Evolutionary conservation across 2,888 invertebrate genomes (phyloP), one percentile per base, ranked within the genome.

Genomic region (Pristionchus entomophagus): DNA sequence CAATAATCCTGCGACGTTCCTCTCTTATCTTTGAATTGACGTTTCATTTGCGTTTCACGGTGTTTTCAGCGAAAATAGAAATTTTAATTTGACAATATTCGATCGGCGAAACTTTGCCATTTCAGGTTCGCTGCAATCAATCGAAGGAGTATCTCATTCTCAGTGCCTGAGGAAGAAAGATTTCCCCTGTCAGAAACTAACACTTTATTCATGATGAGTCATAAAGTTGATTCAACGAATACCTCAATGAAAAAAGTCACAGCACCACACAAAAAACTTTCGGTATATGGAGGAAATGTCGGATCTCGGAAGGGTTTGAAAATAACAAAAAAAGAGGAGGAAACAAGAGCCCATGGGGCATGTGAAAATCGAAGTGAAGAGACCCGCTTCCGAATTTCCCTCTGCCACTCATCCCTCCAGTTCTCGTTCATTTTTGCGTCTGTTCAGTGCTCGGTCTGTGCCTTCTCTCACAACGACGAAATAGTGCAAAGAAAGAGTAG

Each of bases 61-160:
- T 26, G 12, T 59, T 59, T n/a, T 29, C 12, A 8, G 22, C 22
- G 2, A 22, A 29, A 69, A 35, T 17, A n/a, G 29, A 10, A 32
- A 12, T 62, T 32, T 62, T 14, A 62, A 22, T 59, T 26, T 29
- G 59, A n/a, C n/a, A n/a, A n/a, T n/a, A n/a, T n/a, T n/a, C n/a
- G n/a, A n/a, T n/a, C n/a, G n/a, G n/a, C n/a, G n/a, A n/a, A n/a
- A n/a, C n/a, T n/a, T n/a, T n/a, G n/a, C n/a, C 8, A 26, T 59
- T 59, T 59, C 17, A 73, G 73, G 73, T 73, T 22, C 73, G 73
- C n/a, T 73, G 73, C 73, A 73, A 73, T 32, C 73, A 73, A 26
- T n/a, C 73, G 73, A 73, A 73, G 73, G 73, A 73, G 41, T 73
- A 41, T 26, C 73, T 73, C 26, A 45, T 41, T 10, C 8, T 73